These are phyloP conservation scores for Sandelia bainsii DNA, from an alignment of 2,797 vertebrate genomes.

Conservation along the genomic window DNA sequence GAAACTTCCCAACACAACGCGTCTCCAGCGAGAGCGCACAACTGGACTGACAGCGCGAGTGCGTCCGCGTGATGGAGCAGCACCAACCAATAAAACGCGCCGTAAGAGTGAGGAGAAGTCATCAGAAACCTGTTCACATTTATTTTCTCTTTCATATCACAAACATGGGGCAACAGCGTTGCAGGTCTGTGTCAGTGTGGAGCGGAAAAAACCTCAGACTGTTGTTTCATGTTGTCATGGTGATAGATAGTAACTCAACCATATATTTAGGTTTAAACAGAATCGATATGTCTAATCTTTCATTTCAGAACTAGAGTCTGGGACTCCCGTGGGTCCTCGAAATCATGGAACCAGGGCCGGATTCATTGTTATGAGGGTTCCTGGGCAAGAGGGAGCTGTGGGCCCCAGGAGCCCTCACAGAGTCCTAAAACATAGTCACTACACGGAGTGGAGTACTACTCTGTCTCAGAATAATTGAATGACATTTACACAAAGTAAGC, in stretches of 20 bases:
- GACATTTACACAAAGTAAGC: too few relatives aligned
- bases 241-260: too few relatives aligned
- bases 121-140: too few relatives aligned
- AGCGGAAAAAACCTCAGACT: not conserved
- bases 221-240: not conserved
- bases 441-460: not conserved
- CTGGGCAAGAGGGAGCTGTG: not conserved
- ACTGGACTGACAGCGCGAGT: slow-evolving; percentile 50
- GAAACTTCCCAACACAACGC: slow-evolving; percentile 64
- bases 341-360: not conserved
- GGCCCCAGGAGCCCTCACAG: not conserved
- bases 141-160: not conserved
- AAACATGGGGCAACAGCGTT: too few relatives aligned
- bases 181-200: not conserved
- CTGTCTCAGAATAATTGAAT: too few relatives aligned
- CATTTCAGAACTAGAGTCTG: not conserved
- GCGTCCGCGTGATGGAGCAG: slow-evolving; percentile 75
- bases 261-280: too few relatives aligned
- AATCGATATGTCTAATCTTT: not conserved
- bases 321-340: not conserved
- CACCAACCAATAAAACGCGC: not conserved
- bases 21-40: slow-evolving; percentile 53
- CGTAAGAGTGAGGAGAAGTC: too few relatives aligned
- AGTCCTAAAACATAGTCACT: not conserved
- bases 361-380: not conserved